A percentile compares a stretch with the other conserved stretches of the same genome.
phyloP scores from a whole-genome alignment of 2,888 invertebrate species.

The Drosophila subsilvestris region DNA sequence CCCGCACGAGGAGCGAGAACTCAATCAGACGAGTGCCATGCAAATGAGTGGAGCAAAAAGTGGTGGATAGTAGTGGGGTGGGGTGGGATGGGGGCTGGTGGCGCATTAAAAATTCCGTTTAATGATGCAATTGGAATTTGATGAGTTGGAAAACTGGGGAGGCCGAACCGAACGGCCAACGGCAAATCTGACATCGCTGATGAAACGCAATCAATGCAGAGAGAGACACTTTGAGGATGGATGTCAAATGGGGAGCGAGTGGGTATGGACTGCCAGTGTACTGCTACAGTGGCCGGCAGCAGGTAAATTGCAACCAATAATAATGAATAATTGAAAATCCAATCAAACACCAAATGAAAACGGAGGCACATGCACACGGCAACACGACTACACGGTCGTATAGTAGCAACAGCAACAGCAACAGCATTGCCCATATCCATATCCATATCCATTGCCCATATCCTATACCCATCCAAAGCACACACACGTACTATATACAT shows the following conservation, averaged over 20 bases:
- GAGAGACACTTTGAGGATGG: slow-evolving; percentile 44
- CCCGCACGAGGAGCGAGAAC: not conserved
- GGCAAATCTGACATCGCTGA: slow-evolving; percentile 39
- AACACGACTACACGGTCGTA: not conserved
- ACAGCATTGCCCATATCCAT: slow-evolving; percentile 4
- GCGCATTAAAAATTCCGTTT: slow-evolving; percentile 81
- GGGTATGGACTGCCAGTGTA: not conserved
- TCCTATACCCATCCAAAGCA: slow-evolving; percentile 11
- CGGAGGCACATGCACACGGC: slow-evolving; percentile 53
- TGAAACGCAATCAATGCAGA: slow-evolving; percentile 73
- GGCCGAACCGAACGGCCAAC: slow-evolving; percentile 18
- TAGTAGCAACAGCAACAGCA: not conserved
- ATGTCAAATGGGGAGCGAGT: slow-evolving; percentile 2
- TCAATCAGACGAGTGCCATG: slow-evolving; percentile 18
- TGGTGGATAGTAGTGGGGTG: not conserved
- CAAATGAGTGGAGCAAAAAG: slow-evolving; percentile 19
- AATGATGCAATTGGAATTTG: slow-evolving; percentile 81
- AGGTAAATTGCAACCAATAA: slow-evolving; percentile 83
- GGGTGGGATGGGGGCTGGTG: not conserved
- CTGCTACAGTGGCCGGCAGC: slow-evolving; percentile 13
- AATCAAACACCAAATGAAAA: slow-evolving; percentile 84
- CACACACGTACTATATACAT: no score
- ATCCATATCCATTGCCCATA: slow-evolving; percentile 26
- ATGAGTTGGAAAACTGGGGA: slow-evolving; percentile 74
- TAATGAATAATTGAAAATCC: slow-evolving; percentile 84